Evolutionary conservation across 2,113 vertebrate species (phyloP), one percentile per base, ranked within the genome.

Genomic region (Carlito syrichta): DNA sequence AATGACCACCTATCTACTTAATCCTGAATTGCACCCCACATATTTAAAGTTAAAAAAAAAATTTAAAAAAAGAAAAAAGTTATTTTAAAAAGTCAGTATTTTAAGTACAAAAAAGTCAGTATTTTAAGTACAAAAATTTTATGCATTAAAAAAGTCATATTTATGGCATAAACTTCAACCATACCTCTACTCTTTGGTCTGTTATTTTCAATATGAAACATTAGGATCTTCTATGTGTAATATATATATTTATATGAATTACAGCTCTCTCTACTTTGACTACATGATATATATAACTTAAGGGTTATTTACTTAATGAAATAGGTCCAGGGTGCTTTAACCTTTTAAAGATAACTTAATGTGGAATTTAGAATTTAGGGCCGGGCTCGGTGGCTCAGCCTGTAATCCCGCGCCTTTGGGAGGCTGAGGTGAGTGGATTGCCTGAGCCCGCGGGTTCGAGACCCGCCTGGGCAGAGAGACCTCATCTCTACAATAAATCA

Each of bases 231-330:
- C 40, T 90, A 1, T 84, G 52, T 84, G 73, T 50, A 56, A 1
- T 84, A 45, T 84, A 77, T 50, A 56, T 86, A 1, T 94, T 81
- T 91, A 45, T 78, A 35, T 43, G 63, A 87, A 68, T 85, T 69
- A 68, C 2, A 74, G n/a, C 32, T 66, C 17, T 58, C 38, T 90
- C 83, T 89, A 16, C 56, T 94, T 83, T 60, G 78, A 43, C 62
- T 78, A 22, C 54, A 17, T 79, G n/a, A 48, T 77, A 22, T 14
- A 17, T 93, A 58, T 71, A 50, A 78, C 43, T 77, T 54, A 88
- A 19, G 16, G 45, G 50, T 76, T 89, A 81, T 63, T 91, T 96
- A 60, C 92, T 23, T 92, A 35, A 83, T 84, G 45, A 92, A 88
- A 82, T 73, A 76, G 85, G 19, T 83, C 56, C n/a, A 63, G n/a